These are phyloP conservation scores for Sorex fumeus DNA, from an alignment of 2,113 vertebrate species.

Conservation along the genomic window DNA sequence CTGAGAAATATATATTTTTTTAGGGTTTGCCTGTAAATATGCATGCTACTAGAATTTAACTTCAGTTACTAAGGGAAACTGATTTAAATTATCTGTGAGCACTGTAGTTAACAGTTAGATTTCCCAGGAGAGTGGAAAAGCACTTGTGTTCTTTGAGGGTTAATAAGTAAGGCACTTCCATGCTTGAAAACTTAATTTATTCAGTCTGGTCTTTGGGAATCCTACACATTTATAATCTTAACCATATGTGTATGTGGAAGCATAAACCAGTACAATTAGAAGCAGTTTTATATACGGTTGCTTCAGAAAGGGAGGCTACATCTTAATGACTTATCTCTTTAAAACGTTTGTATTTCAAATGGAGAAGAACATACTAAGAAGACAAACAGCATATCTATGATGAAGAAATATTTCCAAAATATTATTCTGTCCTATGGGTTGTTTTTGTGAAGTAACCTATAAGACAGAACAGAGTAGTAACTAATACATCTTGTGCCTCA, in stretches of 20 bases:
- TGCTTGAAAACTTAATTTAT: slow-evolving; percentile 43
- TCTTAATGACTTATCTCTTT: not conserved
- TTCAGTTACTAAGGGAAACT: slow-evolving; percentile 19
- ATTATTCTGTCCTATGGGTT: too few relatives aligned
- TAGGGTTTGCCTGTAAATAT: not conserved
- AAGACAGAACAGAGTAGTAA: too few relatives aligned
- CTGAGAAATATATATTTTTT: not conserved
- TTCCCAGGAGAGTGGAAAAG: not conserved
- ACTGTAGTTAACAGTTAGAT: slow-evolving; percentile 53
- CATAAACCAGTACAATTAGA: not conserved
- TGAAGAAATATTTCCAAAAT: too few relatives aligned
- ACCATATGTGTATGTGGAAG: not conserved
- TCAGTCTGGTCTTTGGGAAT: not conserved
- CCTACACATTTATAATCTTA: slow-evolving; percentile 25
- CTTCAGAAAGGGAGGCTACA: not conserved
- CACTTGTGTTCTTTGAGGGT: not conserved
- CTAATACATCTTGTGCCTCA: too few relatives aligned
- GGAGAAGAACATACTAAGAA: not conserved
- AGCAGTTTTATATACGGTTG: not conserved
- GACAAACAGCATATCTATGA: not conserved
- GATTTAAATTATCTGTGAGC: slow-evolving; percentile 52
- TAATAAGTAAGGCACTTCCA: not conserved
- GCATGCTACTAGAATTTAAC: not conserved
- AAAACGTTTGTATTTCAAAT: not conserved
- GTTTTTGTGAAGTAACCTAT: too few relatives aligned